Base-by-base conservation (phyloP, 2,797 vertebrate species). In the Hyperoplus lanceolatus region DNA sequence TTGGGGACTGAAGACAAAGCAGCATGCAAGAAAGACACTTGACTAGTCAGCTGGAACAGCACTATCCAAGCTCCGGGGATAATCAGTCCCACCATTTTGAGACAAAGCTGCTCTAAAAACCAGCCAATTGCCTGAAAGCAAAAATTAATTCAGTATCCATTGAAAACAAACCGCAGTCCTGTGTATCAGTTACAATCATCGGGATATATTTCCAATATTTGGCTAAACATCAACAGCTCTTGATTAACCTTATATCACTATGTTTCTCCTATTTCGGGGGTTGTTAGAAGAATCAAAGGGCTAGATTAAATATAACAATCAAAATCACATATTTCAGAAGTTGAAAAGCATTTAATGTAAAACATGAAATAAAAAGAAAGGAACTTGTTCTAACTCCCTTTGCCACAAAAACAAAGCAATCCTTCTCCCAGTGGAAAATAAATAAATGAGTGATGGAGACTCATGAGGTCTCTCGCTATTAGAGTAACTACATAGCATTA, bases 31-130 rank as follows among this genome's bases (percentile, higher is more conserved):
- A 85, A 81, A 89, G 73, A 87, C 79, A 90, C 77, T 85, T 84
- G 81, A 90, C 90, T 90, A 90, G 84, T 92, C 88, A 88, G 80
- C 84, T 91, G 89, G 83, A 92, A 90, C 87, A 82, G 80, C 72
- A 82, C 75, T 58, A 82, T 73, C 80, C 79, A 75, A 67, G 81
- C 86, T 85, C 29, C 12, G 41, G 77, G 80, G 79, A 85, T 82
- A 86, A 89, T 91, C 88, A 89, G 82, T 51, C 65, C 64, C 81
- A 84, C 81, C 78, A 71, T 83, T 88, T 76, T 80, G 43, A 81
- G 83, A 75, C 63, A 70, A 82, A 82, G 73, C 75, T 73, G 58
- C 53, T 80, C 80, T 77, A 76, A 79, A 87, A 70, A 43, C 56
- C 54, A 55, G 58, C 63, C 41, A 59, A 72, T 58, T n/a, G 76